A percentile compares a stretch with the other conserved stretches of the same genome.
phyloP scores from a whole-genome alignment of 2,888 invertebrate species.

The Eulithis testata region DNA sequence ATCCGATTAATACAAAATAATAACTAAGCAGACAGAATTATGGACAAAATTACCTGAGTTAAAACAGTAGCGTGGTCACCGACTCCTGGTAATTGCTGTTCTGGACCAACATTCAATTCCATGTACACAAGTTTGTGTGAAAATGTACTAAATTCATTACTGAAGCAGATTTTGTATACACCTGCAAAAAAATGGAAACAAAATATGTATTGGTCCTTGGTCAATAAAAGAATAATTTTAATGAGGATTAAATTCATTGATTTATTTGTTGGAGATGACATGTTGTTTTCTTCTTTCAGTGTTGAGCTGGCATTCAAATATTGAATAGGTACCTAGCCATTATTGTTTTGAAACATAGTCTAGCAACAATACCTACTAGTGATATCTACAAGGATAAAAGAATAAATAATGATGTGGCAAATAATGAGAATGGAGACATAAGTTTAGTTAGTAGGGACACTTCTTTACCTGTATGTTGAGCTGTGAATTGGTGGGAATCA shows the following conservation, averaged over 20 bases:
- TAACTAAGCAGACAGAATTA: background rate
- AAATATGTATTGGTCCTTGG: background rate
- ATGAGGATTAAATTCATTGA: too few relatives aligned
- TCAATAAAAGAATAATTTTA: too few relatives aligned
- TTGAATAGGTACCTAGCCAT: too few relatives aligned
- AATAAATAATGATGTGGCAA: background rate
- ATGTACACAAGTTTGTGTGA: constrained; percentile 99
- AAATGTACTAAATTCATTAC: constrained; percentile 99
- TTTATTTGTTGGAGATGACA: too few relatives aligned
- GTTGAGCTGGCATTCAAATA: too few relatives aligned
- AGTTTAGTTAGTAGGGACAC: background rate
- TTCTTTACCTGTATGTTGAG: constrained; percentile 82
- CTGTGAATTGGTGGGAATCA: constrained; percentile 95
- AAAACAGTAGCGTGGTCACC: constrained; percentile 96
- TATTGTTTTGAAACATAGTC: too few relatives aligned
- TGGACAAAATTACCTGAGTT: constrained; percentile 88
- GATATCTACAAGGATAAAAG: too few relatives aligned
- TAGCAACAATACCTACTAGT: too few relatives aligned
- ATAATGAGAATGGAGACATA: background rate
- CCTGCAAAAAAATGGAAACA: constrained; percentile 78
- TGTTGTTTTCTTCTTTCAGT: too few relatives aligned
- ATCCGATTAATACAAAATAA: background rate
- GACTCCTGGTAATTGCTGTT: constrained; percentile 92
- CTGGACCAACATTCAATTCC: constrained; percentile 98
- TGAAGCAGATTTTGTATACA: constrained; percentile 95